phyloP scores from a whole-genome alignment of 2,888 invertebrate genomes.

The Lathronympha strigana region DNA sequence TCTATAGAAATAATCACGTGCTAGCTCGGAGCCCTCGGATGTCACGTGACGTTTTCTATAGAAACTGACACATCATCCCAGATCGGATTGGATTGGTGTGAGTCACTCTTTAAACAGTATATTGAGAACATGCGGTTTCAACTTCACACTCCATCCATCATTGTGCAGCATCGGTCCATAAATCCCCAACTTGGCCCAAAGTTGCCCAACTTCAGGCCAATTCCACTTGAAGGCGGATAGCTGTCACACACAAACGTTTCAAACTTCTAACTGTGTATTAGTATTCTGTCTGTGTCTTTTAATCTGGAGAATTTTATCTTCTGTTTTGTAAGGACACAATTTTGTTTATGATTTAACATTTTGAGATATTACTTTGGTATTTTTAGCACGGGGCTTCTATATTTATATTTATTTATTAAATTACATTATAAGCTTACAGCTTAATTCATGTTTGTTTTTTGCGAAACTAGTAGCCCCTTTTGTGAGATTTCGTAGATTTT shows the following conservation, averaged over 20 bases:
- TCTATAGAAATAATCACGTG: too few relatives aligned
- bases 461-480: too few relatives aligned
- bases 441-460: too few relatives aligned
- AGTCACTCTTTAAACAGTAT: too few relatives aligned
- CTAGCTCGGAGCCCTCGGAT: too few relatives aligned
- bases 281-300: not conserved
- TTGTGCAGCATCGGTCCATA: slow-evolving; percentile 18
- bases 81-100: too few relatives aligned
- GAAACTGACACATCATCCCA: too few relatives aligned
- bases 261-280: not conserved
- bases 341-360: not conserved
- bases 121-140: not conserved
- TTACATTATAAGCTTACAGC: too few relatives aligned
- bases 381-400: too few relatives aligned
- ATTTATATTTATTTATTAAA: too few relatives aligned
- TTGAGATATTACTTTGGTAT: not conserved
- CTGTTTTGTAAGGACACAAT: not conserved
- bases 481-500: too few relatives aligned
- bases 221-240: not conserved
- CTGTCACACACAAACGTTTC: slow-evolving; percentile 16
- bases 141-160: slow-evolving; percentile 26
- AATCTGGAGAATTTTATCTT: not conserved
- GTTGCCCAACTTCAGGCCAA: slow-evolving; percentile 4
- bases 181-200: slow-evolving; percentile 19
- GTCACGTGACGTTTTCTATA: too few relatives aligned